A percentile compares a stretch with the other conserved stretches of the same genome.
Evolutionary conservation across 2,888 invertebrate genomes (phyloP).

Genomic region (Onthophagus sagittarius): DNA sequence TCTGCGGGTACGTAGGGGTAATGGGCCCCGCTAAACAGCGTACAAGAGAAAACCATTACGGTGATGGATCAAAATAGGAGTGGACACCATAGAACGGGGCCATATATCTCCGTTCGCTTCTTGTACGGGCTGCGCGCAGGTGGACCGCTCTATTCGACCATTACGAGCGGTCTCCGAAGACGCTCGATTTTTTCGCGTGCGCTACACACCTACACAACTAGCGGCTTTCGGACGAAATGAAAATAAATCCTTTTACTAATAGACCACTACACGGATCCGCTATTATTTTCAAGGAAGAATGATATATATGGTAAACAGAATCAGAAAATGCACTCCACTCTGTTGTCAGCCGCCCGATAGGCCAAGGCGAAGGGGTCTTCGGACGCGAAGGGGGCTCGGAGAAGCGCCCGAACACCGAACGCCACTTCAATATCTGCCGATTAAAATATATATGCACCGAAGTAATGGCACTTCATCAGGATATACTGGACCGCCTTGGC

Average conservation of each 20-base stretch:
- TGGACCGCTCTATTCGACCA: conserved; percentile 25
- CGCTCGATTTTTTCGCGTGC: conserved; percentile 34
- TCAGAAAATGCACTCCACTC: conserved; percentile 48
- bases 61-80: conserved; percentile 38
- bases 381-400: conserved; percentile 12
- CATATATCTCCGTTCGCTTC: conserved; percentile 15
- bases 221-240: conserved; percentile 44
- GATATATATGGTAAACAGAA: conserved; percentile 52
- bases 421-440: conserved; percentile 39
- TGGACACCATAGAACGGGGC: conserved; percentile 30
- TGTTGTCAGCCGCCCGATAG: conserved; percentile 29
- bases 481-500: conserved; percentile 11
- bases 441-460: conserved; percentile 38
- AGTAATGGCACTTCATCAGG: conserved; percentile 34
- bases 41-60: conserved; percentile 51
- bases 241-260: conserved; percentile 56
- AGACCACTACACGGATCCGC: conserved; percentile 55
- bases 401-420: conserved; percentile 38
- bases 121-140: conserved; percentile 14
- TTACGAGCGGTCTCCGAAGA: conserved; percentile 34
- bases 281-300: conserved; percentile 54
- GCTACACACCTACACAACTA: conserved; percentile 6
- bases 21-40: conserved; percentile 19
- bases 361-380: conserved; percentile 12
- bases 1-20: neutral